These are phyloP conservation scores for Drosophila ogumai DNA, from an alignment of 1,140 invertebrate genomes.

Conservation along the genomic window DNA sequence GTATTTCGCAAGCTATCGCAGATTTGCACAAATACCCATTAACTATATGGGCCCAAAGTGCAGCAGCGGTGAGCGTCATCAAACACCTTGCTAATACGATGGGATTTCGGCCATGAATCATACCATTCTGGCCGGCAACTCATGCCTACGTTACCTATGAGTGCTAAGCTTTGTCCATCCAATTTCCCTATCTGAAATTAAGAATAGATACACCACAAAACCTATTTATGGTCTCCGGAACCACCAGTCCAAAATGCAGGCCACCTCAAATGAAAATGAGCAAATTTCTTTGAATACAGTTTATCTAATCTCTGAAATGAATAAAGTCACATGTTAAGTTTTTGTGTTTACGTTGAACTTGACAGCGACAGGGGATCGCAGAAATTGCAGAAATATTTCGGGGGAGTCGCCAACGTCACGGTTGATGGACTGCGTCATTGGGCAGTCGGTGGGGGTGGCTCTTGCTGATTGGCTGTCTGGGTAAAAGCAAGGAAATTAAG, in stretches of 20 bases:
- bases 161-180: constrained; percentile 5
- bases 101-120: constrained; percentile 36
- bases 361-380: constrained; percentile 6
- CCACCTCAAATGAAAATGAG: constrained; percentile 15
- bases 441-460: not conserved
- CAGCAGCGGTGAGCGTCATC: constrained; percentile 8
- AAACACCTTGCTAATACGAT: not conserved
- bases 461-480: not conserved
- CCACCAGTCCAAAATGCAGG: not conserved
- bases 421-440: constrained; percentile 9
- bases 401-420: constrained; percentile 25
- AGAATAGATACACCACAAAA: constrained; percentile 4
- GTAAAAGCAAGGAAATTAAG: not conserved
- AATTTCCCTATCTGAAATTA: constrained; percentile 9
- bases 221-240: constrained; percentile 12
- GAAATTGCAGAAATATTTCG: constrained; percentile 22
- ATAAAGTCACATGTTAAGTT: constrained; percentile 32
- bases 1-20: constrained; percentile 57
- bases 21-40: constrained; percentile 53
- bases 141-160: not conserved
- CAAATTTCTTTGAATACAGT: constrained; percentile 25
- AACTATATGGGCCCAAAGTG: constrained; percentile 54
- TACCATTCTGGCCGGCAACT: not conserved
- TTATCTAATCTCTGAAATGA: constrained; percentile 47
- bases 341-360: constrained; percentile 35